Conservation (phyloP, 2,888 invertebrate species). For the Silvanus unidentatus region DNA sequence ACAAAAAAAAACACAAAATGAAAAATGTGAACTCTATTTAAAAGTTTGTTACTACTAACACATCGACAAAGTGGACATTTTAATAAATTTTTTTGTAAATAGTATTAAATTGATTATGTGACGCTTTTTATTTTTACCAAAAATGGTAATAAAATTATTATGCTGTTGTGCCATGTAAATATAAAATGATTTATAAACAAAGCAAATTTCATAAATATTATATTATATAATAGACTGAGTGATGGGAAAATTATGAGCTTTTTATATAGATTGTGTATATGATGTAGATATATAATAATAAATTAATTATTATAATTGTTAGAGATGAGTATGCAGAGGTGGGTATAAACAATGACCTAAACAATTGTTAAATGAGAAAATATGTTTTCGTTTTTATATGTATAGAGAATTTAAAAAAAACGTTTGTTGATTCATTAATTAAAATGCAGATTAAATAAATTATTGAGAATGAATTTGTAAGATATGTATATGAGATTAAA, state of each 20-base stretch:
- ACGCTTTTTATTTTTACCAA: conserved; percentile 10
- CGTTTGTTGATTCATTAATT: conserved; percentile 1
- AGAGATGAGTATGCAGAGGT: conserved; percentile 27
- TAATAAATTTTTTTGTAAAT: conserved; percentile 17
- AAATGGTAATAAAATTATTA: conserved; percentile 13
- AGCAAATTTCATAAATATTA: too few species aligned
- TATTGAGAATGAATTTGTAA: conserved; percentile 31
- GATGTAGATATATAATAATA: conserved; percentile 20
- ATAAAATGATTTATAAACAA: too few species aligned
- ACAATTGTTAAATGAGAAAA: conserved; percentile 29
- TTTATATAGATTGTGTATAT: conserved; percentile 31
- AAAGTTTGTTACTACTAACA: conserved; percentile 1
- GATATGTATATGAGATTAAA: conserved; percentile 38
- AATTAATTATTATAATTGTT: conserved; percentile 23
- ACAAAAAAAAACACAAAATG: not conserved
- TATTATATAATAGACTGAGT: conserved; percentile 22
- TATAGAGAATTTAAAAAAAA: conserved; percentile 7
- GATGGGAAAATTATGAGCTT: conserved; percentile 30
- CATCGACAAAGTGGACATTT: conserved; percentile 12
- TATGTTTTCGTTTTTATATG: conserved; percentile 21
- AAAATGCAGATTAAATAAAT: not conserved
- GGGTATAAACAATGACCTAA: conserved; percentile 31
- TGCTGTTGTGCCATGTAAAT: conserved; percentile 30
- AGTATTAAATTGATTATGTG: conserved; percentile 6
- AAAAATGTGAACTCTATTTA: not conserved